These are phyloP conservation scores for Perca schrenkii DNA, from an alignment of 2,113 vertebrate species.

Conservation along the genomic window DNA sequence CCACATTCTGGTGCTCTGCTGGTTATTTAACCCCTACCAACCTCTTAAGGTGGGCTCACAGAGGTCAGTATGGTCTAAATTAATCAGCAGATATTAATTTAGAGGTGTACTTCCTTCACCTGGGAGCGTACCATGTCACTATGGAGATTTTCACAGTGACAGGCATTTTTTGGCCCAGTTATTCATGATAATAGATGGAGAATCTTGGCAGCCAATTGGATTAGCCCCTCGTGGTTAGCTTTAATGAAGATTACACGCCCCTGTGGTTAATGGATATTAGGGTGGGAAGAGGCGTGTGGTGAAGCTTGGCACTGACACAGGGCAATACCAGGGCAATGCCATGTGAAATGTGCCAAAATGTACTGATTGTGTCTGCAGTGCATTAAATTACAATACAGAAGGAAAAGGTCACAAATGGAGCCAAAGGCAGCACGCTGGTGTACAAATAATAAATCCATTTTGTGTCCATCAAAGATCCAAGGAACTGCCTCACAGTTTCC, in stretches of 20 bases:
- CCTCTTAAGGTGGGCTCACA: constrained; percentile 69
- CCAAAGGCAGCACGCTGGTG: neutral
- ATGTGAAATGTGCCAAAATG: constrained; percentile 47
- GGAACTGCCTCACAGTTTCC: neutral
- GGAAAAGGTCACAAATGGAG: neutral
- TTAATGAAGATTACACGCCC: constrained; percentile 81
- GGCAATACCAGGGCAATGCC: constrained; percentile 50
- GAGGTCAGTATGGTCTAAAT: constrained; percentile 62
- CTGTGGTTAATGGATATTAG: constrained; percentile 78
- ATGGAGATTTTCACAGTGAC: constrained; percentile 66
- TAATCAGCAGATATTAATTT: constrained; percentile 78
- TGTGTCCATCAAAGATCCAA: neutral
- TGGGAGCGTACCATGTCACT: constrained; percentile 62
- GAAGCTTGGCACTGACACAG: constrained; percentile 63
- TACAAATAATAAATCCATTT: neutral
- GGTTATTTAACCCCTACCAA: constrained; percentile 76
- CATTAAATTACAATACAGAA: constrained; percentile 11
- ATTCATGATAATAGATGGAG: constrained; percentile 70
- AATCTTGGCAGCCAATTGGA: constrained; percentile 70
- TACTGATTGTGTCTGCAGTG: constrained; percentile 22
- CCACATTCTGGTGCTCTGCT: constrained; percentile 81
- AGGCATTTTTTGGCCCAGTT: constrained; percentile 66
- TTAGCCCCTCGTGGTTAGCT: constrained; percentile 75
- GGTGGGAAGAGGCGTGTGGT: constrained; percentile 64
- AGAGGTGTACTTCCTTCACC: constrained; percentile 63